These are phyloP conservation scores for Pyrocephalus nanus DNA, from an alignment of 2,797 vertebrate species.

Conservation along the genomic window DNA sequence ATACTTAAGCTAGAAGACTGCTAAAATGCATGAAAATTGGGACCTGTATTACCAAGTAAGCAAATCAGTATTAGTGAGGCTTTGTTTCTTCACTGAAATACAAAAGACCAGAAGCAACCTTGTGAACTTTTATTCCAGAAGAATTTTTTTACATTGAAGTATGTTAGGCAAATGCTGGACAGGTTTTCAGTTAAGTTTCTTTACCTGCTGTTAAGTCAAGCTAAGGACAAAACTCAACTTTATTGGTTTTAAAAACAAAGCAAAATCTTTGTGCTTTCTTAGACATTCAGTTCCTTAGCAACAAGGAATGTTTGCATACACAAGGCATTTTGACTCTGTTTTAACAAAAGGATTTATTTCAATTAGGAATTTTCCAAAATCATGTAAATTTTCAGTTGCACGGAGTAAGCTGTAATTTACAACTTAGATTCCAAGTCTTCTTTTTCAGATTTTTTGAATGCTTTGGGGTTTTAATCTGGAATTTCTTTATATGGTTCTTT, in stretches of 20 bases:
- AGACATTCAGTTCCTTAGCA: constrained; percentile 9
- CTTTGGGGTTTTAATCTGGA: neutral
- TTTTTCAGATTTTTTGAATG: neutral
- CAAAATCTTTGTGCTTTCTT: neutral
- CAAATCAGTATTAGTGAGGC: neutral
- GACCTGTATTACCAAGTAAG: neutral
- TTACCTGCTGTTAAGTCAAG: neutral
- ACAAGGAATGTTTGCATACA: neutral
- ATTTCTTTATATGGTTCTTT: neutral
- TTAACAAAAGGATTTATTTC: neutral
- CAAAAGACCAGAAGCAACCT: neutral
- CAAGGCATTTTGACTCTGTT: neutral
- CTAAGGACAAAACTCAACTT: neutral
- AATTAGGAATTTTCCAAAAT: neutral
- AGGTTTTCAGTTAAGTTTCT: neutral
- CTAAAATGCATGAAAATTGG: neutral
- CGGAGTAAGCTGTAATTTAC: neutral
- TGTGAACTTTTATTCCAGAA: neutral
- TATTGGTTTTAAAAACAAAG: neutral
- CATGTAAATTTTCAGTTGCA: neutral
- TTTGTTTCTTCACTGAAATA: neutral
- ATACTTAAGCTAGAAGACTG: neutral
- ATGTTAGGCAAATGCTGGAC: neutral
- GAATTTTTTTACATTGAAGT: neutral
- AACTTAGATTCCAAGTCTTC: neutral